Base-by-base conservation (phyloP, 2,888 invertebrate species). In the Actias luna region DNA sequence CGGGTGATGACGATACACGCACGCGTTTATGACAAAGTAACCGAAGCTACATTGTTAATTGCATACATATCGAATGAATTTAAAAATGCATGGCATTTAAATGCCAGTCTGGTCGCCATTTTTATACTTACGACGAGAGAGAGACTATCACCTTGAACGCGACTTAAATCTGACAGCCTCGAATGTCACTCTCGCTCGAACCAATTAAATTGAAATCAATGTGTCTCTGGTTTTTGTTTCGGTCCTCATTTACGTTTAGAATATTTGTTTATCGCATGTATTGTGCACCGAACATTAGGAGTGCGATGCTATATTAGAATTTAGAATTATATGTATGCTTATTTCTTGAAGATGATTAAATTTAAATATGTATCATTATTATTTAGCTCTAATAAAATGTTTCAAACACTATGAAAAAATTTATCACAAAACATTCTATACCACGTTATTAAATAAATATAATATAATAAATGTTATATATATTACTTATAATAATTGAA, bases 51-150 rank as follows among this genome's bases (percentile, higher is more conserved):
- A 88, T 87, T 86, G 85, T 88, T 91, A 90, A 92, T 91, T 92
- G 84, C 85, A 80, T 85, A 83, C 84, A 85, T 50, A 25, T 83
- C 81, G 86, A 77, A 85, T 87, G 89, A 87, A 86, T 91, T 88
- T 90, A 91, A 92, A 92, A 92, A 91, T 84, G 87, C 85, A 88
- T 92, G 92, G 91, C 92, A 92, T 92, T 92, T 92, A 92, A 92
- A 92, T 92, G 91, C 87, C 92, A 92, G 83, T 83, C 77, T 79
- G 77, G 85, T 78, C 90, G 91, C 92, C 91, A 89, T 90, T 89
- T 90, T 88, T 84, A 85, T 80, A 80, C 46, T 50, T 25, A 50
- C 87, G 85, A 83, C 80, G 80, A 82, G 83, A 88, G 86, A 87
- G 89, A 87, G 88, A 86, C 88, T 90, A 88, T 91, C 89, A 85